Percentiles rank a stretch among this genome's conserved stretches.
Evolutionary conservation across 2,797 vertebrate species (phyloP).

Genomic region (Protosalanx chinensis): DNA sequence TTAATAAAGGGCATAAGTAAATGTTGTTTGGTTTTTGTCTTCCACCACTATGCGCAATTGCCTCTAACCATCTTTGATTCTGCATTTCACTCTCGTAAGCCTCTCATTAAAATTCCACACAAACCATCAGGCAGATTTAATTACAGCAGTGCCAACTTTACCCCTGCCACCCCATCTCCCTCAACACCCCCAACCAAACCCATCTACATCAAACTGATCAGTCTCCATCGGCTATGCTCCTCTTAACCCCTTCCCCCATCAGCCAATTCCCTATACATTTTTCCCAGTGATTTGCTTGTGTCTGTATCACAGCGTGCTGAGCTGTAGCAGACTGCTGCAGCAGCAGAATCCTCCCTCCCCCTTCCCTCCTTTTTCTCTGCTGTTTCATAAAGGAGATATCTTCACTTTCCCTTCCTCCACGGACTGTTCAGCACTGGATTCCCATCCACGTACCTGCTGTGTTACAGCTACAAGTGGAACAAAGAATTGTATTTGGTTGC

Average conservation of each 20-base stretch:
- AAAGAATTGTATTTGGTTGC: slow-evolving; percentile 23
- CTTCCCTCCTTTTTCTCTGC: slow-evolving; percentile 21
- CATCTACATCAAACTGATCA: slow-evolving; percentile 42
- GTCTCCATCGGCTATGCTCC: slow-evolving; percentile 32
- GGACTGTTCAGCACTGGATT: slow-evolving; percentile 33
- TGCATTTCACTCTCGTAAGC: slow-evolving; percentile 40
- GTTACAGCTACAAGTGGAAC: slow-evolving; percentile 35
- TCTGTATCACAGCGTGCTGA: slow-evolving; percentile 27
- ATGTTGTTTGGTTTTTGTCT: slow-evolving; percentile 27
- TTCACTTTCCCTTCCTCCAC: background rate
- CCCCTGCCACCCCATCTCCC: slow-evolving; percentile 52
- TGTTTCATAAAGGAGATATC: slow-evolving; percentile 2
- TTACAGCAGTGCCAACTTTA: slow-evolving; percentile 56
- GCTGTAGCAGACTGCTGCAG: slow-evolving; percentile 47
- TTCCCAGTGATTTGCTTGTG: slow-evolving; percentile 39
- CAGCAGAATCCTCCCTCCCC: slow-evolving; percentile 35
- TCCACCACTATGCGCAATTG: slow-evolving; percentile 13
- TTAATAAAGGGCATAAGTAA: slow-evolving; percentile 17
- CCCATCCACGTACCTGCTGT: slow-evolving; percentile 46
- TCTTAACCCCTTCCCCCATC: slow-evolving; percentile 21
- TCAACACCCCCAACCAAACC: slow-evolving; percentile 4
- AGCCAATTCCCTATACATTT: slow-evolving; percentile 51
- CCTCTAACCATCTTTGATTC: slow-evolving; percentile 54
- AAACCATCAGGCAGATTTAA: slow-evolving; percentile 48
- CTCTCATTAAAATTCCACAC: slow-evolving; percentile 61